phyloP scores from a whole-genome alignment of 2,888 invertebrate species.

The Yponomeuta cagnagella region DNA sequence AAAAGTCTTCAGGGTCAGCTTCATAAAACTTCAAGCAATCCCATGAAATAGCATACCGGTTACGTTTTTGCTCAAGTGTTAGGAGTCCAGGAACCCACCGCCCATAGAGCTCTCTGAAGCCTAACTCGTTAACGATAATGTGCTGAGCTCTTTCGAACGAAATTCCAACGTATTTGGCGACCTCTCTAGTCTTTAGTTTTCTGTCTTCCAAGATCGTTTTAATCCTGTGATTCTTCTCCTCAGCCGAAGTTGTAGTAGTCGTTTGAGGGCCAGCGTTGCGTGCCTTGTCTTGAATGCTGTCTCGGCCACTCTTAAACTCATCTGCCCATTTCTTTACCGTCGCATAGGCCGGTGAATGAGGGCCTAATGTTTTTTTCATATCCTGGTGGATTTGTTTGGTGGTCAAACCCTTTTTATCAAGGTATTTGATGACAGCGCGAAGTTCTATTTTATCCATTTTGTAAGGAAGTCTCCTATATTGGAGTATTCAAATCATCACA shows the following conservation, averaged over 20 bases:
- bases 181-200: not conserved
- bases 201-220: not conserved
- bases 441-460: not conserved
- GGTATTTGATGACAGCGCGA: constrained; percentile 1
- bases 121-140: not conserved
- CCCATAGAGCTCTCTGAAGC: not conserved
- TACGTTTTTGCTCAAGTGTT: not conserved
- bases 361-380: not conserved
- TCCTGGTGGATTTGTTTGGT: not conserved
- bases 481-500: too few relatives aligned
- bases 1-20: constrained; percentile 1
- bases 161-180: not conserved
- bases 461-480: not conserved
- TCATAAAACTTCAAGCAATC: not conserved
- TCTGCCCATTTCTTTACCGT: not conserved
- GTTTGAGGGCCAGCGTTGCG: not conserved
- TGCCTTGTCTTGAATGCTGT: constrained; percentile 1
- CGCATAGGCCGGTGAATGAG: not conserved
- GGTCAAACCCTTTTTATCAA: not conserved
- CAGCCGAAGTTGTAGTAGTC: not conserved
- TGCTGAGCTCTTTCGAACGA: not conserved
- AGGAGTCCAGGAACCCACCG: not conserved
- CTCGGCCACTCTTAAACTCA: not conserved
- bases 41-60: not conserved
- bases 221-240: not conserved